Conservation (phyloP, 2,797 vertebrate species). For the Gymnocypris eckloni region DNA sequence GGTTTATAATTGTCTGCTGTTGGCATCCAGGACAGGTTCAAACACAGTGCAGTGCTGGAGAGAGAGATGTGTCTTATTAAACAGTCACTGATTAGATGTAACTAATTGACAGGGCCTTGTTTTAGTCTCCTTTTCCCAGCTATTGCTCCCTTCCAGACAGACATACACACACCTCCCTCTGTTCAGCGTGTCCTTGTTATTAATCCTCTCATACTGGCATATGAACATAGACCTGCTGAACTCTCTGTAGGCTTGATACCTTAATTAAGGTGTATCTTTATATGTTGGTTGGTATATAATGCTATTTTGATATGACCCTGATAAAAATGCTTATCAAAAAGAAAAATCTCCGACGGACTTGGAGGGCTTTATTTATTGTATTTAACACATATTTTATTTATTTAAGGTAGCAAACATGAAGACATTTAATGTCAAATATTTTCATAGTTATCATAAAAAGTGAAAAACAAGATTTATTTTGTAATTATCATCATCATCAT, state of each 20-base stretch:
- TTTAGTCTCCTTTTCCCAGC: slow-evolving; percentile 66
- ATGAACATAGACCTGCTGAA: neutral
- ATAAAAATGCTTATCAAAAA: too few relatives aligned
- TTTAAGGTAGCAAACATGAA: too few relatives aligned
- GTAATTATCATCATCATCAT: neutral
- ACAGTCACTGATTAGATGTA: slow-evolving; percentile 81
- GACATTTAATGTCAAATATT: too few relatives aligned
- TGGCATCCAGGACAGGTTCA: slow-evolving; percentile 84
- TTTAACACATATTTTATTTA: too few relatives aligned
- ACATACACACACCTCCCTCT: slow-evolving; percentile 23
- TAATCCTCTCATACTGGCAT: neutral
- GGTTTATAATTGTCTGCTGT: slow-evolving; percentile 83
- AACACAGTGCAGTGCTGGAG: slow-evolving; percentile 80
- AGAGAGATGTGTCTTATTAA: slow-evolving; percentile 77
- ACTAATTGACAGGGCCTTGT: slow-evolving; percentile 81
- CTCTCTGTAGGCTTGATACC: neutral
- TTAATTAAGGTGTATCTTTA: neutral
- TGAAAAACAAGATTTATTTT: too few relatives aligned
- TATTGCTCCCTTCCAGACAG: neutral
- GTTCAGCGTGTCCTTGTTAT: neutral
- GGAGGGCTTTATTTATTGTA: too few relatives aligned
- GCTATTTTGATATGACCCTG: too few relatives aligned
- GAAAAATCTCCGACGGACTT: too few relatives aligned
- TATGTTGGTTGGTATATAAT: neutral
- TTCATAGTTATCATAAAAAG: too few relatives aligned